Base-by-base conservation (phyloP, 2,797 vertebrate genomes). In the Vipera ursinii region DNA sequence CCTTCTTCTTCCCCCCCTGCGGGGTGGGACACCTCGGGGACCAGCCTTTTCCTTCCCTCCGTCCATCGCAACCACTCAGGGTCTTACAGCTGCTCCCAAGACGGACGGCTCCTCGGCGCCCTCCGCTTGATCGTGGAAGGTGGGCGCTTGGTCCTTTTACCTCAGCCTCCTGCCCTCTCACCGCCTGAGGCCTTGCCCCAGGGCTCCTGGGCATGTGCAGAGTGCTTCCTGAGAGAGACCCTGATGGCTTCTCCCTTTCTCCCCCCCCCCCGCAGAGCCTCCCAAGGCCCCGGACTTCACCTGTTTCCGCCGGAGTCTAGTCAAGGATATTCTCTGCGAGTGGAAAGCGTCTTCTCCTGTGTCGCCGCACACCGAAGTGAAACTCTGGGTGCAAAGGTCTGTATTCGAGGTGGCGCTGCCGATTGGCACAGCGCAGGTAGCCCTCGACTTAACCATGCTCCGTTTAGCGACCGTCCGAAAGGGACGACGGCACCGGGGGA, bases 251-350 rank as follows among this genome's bases (percentile, higher is more conserved):
- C 28, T 95, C 26, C 32, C 1, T 0, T 91, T 88, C 96, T n/a
- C n/a, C n/a, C n/a, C 32, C 32, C 32, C 32, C 32, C 32, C 32
- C 32, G 32, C 32, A 99, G 99, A 96, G 24, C 97, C 98, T 92
- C 98, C 97, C 0, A 97, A 98, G 95, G 94, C 10, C 3, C 98
- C 98, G 0, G 91, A 0, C 0, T 78, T 98, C 87, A 96, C 69
- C 91, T 99, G 99, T 96, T 97, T 96, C 95, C 98, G 98, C 94
- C 98, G 94, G 95, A 98, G 97, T 20, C 98, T 97, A 0, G 95
- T 96, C 53, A 98, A 97, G 93, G 98, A 98, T 2, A 97, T 99
- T 0, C 93, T 96, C 3, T 99, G 99, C 91, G 98, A 98, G 91
- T 99, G 98, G 98, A 95, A 28, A 0, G 97, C 97, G 6, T 94